Evolutionary conservation across 2,888 invertebrate genomes (phyloP).

Genomic region (Thumatha senex): DNA sequence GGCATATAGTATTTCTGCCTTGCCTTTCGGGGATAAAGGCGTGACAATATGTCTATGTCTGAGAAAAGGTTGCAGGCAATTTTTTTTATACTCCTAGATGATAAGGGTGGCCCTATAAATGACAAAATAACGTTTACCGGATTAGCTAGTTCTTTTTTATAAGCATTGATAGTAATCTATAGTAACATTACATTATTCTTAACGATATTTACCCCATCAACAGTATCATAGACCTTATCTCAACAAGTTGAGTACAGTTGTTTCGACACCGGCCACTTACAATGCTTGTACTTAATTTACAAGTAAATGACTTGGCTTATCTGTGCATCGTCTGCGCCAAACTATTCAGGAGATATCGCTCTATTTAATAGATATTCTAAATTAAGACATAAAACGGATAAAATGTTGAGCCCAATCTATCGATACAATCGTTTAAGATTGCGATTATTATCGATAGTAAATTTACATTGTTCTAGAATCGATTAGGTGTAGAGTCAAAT

Average conservation of each 20-base stretch:
- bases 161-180: no score
- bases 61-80: no score
- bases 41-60: no score
- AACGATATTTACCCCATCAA: constrained; percentile 17
- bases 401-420: background rate
- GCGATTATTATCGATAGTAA: background rate
- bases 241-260: constrained; percentile 34
- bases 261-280: constrained; percentile 36
- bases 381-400: background rate
- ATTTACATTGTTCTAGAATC: no score
- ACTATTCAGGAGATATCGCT: constrained; percentile 6
- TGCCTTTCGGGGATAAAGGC: no score
- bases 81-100: no score
- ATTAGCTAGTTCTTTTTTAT: no score
- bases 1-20: no score
- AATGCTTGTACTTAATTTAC: constrained; percentile 28
- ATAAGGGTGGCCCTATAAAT: no score
- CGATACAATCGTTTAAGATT: background rate
- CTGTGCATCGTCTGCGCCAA: constrained; percentile 5
- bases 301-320: constrained; percentile 31
- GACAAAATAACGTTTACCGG: no score
- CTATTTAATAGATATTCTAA: background rate
- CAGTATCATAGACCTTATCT: constrained; percentile 33
- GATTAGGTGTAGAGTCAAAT: no score
- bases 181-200: no score